A percentile compares a stretch with the other conserved stretches of the same genome.
Conservation (phyloP, 2,113 vertebrate species). For the Grammomys surdaster region DNA sequence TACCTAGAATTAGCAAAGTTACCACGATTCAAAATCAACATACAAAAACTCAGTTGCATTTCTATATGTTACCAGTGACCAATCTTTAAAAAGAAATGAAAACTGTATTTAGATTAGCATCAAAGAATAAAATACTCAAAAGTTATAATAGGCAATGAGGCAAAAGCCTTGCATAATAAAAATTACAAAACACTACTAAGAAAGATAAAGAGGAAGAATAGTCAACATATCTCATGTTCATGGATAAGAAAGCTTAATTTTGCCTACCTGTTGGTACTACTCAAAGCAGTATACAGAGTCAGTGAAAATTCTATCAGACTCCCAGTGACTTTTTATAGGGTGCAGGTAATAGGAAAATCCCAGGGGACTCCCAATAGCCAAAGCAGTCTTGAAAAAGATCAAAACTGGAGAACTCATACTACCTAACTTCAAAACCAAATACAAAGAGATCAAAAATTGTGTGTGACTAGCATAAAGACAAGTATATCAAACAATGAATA, state of each 20-base stretch:
- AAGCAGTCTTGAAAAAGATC: background rate
- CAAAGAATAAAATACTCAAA: background rate
- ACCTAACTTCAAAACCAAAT: background rate
- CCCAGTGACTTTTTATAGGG: background rate
- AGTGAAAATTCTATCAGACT: background rate
- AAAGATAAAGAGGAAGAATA: background rate
- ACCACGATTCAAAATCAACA: background rate
- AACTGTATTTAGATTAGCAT: background rate
- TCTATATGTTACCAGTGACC: background rate
- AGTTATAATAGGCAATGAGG: background rate
- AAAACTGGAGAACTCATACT: background rate
- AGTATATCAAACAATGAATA: background rate
- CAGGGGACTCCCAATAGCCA: background rate
- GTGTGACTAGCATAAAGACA: background rate
- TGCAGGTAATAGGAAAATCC: background rate
- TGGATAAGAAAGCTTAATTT: background rate
- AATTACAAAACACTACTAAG: background rate
- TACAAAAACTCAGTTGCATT: background rate
- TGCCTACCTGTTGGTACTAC: background rate
- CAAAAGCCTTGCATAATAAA: background rate
- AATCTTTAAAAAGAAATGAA: background rate
- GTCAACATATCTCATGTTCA: background rate
- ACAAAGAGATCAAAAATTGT: background rate
- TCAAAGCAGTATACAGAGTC: background rate
- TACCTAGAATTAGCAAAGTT: background rate